Base-by-base conservation (phyloP, 2,888 invertebrate species). In the Pantelozetes paolii region DNA sequence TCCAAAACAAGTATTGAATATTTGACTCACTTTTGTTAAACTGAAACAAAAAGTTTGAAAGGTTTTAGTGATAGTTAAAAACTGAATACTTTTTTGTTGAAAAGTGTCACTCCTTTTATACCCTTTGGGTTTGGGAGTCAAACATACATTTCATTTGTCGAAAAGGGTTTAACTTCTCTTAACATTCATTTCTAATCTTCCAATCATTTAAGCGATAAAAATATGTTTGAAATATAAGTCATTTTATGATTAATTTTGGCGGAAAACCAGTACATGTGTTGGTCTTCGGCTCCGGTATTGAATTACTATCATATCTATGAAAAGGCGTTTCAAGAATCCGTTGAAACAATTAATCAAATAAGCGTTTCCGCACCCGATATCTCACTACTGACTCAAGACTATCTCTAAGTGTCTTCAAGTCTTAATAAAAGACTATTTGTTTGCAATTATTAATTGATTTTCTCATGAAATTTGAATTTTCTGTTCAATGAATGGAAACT, bases 211-310 rank as follows among this genome's bases (percentile, higher is more conserved):
- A 30, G 57, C 13, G 57, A 57, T 57, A 57, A 57, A 57, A 26
- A 28, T 36, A 23, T 64, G 13, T n/a, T 40, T 18, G 23, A 36
- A 3, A 40, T 18, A 40, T 20, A 64, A 36, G 64, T 64, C 36
- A 64, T 40, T 64, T 40, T 36, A 64, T 64, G 64, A 64, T 2
- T 64, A 30, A 64, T 64, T 62, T 64, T 64, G 40, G 64, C 64
- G 64, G 64, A 64, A 64, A 64, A 64, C 5, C 45, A 57, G 64
- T 64, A 64, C 64, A 40, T 32, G 64, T 64, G 8, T 36, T 64
- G 6, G 62, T 26, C n/a, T 59, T 59, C 64, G 54, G 45, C 36
- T 6, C 15, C n/a, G n/a, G 28, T 20, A 64, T 64, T 64, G 1
- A 36, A 40, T 64, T 36, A 20, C 32, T 20, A 20, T 20, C 0